Conservation (phyloP, 2,888 invertebrate species). For the Lasioglossum pauxillum region DNA sequence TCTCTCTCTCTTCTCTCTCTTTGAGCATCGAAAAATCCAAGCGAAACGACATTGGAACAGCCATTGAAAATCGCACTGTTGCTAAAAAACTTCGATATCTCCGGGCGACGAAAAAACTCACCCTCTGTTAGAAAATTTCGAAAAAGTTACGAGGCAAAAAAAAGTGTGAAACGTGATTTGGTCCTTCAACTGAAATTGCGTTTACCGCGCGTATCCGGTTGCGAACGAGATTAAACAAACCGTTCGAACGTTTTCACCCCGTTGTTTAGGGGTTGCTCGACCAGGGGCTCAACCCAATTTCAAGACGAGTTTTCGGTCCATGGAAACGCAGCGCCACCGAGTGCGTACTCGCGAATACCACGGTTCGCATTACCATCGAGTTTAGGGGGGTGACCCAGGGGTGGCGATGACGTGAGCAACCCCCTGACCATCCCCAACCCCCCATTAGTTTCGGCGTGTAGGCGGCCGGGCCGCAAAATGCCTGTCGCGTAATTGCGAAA, state of each 20-base stretch:
- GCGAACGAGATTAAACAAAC: background rate
- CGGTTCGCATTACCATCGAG: conserved; percentile 57
- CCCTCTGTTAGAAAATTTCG: background rate
- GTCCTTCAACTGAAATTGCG: background rate
- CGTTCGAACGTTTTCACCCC: background rate
- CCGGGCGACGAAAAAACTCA: background rate
- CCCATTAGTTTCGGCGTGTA: conserved; percentile 34
- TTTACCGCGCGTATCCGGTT: background rate
- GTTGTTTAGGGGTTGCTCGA: background rate
- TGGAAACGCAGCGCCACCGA: conserved; percentile 33
- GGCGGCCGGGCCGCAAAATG: conserved; percentile 34
- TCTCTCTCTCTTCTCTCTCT: background rate
- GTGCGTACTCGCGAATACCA: conserved; percentile 47
- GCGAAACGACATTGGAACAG: too few relatives aligned
- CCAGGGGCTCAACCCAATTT: conserved; percentile 49
- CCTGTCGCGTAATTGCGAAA: conserved; percentile 54
- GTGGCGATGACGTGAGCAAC: conserved; percentile 51
- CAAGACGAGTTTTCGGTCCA: conserved; percentile 31
- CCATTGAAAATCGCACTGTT: background rate
- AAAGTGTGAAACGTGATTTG: background rate
- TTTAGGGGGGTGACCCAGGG: conserved; percentile 42
- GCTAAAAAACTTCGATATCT: rapidly evolving
- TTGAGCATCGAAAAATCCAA: background rate
- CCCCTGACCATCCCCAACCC: conserved; percentile 27
- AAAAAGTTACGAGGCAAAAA: background rate